Evolutionary conservation across 2,113 vertebrate genomes (phyloP), one percentile per base, ranked within the genome.

Genomic region (Acanthisitta chloris): DNA sequence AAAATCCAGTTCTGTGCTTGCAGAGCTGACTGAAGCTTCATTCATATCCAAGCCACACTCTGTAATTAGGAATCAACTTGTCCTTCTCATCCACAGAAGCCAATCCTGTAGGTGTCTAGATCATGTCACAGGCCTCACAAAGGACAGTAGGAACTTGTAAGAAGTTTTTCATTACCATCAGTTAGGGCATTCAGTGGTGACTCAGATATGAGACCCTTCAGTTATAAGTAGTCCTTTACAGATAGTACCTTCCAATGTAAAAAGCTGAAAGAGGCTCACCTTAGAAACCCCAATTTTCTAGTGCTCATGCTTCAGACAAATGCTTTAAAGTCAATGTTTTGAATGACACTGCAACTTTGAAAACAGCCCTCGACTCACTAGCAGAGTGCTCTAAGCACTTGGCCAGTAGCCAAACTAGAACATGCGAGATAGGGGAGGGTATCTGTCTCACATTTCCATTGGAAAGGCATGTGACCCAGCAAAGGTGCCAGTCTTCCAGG

Each of bases 401-500:
- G 40, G 33, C 28, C 57, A 17, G 9, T 4, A 14, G 80, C 45
- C 42, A 70, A 17, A 76, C 13, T 1, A 5, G 29, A 70, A 31
- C 46, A 36, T 0, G 16, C 0, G 2, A 42, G 31, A 25, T 4
- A 42, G 25, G 34, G 66, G 25, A 55, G 23, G 19, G 38, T 18
- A 49, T 20, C 28, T 17, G 7, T 10, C 20, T 9, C 18, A 72
- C 36, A 6, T 21, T 61, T 33, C 70, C 62, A 10, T 3, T n/a
- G 40, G 70, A 55, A 71, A 65, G 48, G 40, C 54, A 25, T 1
- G 7, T 18, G n/a, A 42, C 24, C 57, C 29, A n/a, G 28, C 8
- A 40, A 79, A 70, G 17, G 5, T 9, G 57, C 11, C 29, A 4
- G 0, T 8, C 31, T 69, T 14, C 42, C 17, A 6, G 43, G 26